Evolutionary conservation across 2,113 vertebrate genomes (phyloP).

Genomic region (Nipponia nippon): DNA sequence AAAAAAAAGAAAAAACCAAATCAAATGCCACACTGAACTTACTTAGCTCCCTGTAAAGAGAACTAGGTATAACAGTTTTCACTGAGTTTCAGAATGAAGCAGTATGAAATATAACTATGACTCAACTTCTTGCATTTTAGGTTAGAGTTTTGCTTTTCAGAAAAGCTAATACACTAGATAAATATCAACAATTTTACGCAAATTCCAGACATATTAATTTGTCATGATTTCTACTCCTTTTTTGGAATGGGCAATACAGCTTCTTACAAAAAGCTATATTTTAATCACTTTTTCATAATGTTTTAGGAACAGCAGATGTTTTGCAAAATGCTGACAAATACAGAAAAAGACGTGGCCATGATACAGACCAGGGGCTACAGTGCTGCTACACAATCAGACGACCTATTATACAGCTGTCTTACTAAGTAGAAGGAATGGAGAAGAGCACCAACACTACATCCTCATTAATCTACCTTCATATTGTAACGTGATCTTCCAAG

Average conservation of each 20-base stretch:
- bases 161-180: neutral
- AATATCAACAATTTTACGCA: neutral
- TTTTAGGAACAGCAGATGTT: neutral
- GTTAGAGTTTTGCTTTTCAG: neutral
- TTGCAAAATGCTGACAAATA: neutral
- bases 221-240: fast-evolving
- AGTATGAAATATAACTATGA: neutral
- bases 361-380: neutral
- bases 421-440: neutral
- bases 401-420: neutral
- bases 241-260: neutral
- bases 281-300: neutral
- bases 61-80: neutral
- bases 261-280: neutral
- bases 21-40: neutral
- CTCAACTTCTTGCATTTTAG: neutral
- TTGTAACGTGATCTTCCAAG: neutral
- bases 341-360: neutral
- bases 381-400: neutral
- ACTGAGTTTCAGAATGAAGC: neutral
- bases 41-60: neutral
- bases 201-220: neutral
- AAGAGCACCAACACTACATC: neutral
- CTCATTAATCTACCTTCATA: neutral
- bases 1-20: too few species aligned